These are phyloP conservation scores for Nestor notabilis DNA, from an alignment of 2,113 vertebrate genomes.

Conservation along the genomic window DNA sequence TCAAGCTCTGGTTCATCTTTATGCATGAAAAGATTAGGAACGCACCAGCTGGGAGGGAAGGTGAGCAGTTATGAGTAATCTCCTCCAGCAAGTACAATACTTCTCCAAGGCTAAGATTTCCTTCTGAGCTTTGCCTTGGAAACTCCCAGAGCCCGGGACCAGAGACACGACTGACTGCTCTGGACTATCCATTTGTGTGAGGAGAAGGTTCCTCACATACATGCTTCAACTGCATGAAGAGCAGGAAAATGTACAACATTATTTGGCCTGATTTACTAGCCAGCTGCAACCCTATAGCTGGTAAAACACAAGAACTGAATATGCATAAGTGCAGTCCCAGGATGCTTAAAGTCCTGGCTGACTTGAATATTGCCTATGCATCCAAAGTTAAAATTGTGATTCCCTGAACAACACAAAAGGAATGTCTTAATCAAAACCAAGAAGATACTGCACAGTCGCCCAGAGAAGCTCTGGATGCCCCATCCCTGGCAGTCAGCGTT, in stretches of 20 bases:
- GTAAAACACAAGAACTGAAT: not conserved
- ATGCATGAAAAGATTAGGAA: constrained; percentile 18
- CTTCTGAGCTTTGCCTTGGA: not conserved
- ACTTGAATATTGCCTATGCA: not conserved
- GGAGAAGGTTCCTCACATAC: not conserved
- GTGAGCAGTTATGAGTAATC: not conserved
- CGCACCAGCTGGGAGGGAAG: not conserved
- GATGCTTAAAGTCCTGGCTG: not conserved
- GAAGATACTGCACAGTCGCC: not conserved
- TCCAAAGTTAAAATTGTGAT: not conserved
- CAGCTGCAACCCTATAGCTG: not conserved
- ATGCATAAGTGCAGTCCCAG: rapidly evolving
- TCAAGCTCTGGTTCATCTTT: not conserved
- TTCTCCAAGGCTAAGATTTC: not conserved
- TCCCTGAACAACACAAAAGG: not conserved
- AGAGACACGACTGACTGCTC: rapidly evolving
- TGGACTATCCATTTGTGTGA: rapidly evolving
- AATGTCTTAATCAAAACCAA: not conserved
- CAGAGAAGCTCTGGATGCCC: too few relatives aligned
- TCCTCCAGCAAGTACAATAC: not conserved
- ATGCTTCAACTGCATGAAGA: not conserved
- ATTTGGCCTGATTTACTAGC: not conserved
- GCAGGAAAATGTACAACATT: not conserved
- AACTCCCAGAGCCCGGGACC: not conserved
- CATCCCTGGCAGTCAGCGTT: too few relatives aligned